phyloP scores from a whole-genome alignment of 2,113 vertebrate genomes.

The Heloderma charlesbogerti region DNA sequence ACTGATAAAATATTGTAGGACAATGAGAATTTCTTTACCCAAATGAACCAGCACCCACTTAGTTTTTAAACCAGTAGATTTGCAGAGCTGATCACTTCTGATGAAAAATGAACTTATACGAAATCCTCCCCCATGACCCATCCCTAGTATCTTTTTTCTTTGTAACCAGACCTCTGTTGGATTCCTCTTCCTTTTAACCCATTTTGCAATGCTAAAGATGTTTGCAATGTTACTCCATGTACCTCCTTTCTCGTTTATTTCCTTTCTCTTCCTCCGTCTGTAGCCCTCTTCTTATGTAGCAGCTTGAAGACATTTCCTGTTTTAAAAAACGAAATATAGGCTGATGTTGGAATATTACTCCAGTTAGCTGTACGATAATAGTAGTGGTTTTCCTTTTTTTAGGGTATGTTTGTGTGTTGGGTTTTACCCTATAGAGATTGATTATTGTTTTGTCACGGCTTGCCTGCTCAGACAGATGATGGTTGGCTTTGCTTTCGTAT shows the following conservation, averaged over 20 bases:
- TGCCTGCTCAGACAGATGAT: conserved; percentile 58
- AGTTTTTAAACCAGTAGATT: too few relatives aligned
- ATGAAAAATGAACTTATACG: too few relatives aligned
- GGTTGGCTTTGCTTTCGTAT: conserved; percentile 23
- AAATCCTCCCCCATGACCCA: too few relatives aligned
- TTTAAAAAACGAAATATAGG: not conserved
- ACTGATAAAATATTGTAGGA: too few relatives aligned
- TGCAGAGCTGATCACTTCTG: too few relatives aligned
- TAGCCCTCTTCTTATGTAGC: not conserved
- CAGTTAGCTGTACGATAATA: conserved; percentile 11
- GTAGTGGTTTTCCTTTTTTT: conserved; percentile 34
- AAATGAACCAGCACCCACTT: too few relatives aligned
- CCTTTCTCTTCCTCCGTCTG: conserved; percentile 4
- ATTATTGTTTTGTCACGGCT: conserved; percentile 47
- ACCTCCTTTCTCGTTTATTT: not conserved
- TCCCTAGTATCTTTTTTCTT: not conserved
- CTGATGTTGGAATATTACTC: not conserved
- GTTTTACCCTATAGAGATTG: conserved; percentile 21
- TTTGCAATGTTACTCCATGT: not conserved
- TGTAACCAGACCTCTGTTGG: rapidly evolving
- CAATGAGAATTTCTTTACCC: too few relatives aligned
- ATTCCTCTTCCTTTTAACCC: not conserved
- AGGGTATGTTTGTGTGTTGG: not conserved
- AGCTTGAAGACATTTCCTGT: too few relatives aligned
- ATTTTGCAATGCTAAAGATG: not conserved